A percentile compares a stretch with the other conserved stretches of the same genome.
phyloP scores from a whole-genome alignment of 2,888 invertebrate genomes.

The Syritta pipiens region DNA sequence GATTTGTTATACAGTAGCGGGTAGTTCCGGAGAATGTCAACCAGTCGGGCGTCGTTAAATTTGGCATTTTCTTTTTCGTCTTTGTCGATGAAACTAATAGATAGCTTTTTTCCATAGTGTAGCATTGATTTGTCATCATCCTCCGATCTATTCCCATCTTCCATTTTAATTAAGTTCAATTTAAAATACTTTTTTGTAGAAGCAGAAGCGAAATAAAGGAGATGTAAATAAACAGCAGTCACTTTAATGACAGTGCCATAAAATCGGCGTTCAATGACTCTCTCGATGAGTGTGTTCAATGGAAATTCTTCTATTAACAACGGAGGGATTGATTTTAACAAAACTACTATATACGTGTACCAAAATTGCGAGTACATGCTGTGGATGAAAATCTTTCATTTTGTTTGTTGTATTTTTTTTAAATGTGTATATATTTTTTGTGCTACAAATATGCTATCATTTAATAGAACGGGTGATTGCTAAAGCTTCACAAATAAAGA shows the following conservation, averaged over 20 bases:
- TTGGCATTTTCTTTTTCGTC: constrained; percentile 58
- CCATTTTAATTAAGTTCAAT: constrained; percentile 6
- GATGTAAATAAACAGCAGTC: constrained; percentile 5
- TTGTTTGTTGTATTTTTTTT: no score
- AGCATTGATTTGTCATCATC: not conserved
- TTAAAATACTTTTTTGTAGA: not conserved
- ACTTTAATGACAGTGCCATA: not conserved
- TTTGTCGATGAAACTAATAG: constrained; percentile 46
- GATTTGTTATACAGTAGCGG: constrained; percentile 58
- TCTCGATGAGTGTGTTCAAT: constrained; percentile 2
- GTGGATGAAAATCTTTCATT: no score
- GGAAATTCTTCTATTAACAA: no score
- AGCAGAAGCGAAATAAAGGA: no score
- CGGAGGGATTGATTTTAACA: no score
- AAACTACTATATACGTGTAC: no score
- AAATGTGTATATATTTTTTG: no score
- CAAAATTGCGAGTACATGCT: no score
- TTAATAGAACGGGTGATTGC: no score
- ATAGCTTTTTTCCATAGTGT: constrained; percentile 15
- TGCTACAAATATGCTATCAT: no score
- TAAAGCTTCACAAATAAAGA: no score
- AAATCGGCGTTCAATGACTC: not conserved
- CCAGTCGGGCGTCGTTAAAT: constrained; percentile 54
- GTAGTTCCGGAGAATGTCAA: constrained; percentile 50
- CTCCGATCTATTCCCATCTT: not conserved